Base-by-base conservation (phyloP, 2,797 vertebrate genomes). In the Myotis vivesi region DNA sequence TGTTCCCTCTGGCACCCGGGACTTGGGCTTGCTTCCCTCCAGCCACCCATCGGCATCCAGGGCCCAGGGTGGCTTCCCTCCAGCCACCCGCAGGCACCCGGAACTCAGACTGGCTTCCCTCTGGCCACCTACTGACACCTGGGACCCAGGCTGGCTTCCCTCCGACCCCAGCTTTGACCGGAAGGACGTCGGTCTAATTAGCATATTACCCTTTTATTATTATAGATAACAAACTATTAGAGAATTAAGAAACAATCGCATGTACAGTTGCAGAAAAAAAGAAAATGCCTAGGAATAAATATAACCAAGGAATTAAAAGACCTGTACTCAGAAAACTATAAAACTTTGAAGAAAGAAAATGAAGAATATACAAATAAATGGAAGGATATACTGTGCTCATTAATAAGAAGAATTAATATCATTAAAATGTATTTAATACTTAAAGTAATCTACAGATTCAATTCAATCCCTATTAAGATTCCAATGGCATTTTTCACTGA, bases 81-180 rank as follows among this genome's bases (percentile, higher is more conserved):
- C 13, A 5, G 38, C 38, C 38, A 38, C 38, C 38, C 1, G 1
- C 28, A 13, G 57, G 0, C 57, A 59, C 23, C 57, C 4, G 2
- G 25, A 5, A 59, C 4, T 11, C 0, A 11, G 57, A 5, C 11
- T 59, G 57, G 57, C 57, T 59, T 25, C 57, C 57, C 57, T 53
- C 51, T 0, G 1, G 51, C 6, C 2, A 6, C 19, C 17, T 6
- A 8, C 6, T 6, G 19, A 2, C 53, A 53, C 2, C 53, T 7
- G 1, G 53, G 53, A 8, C 51, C 19, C 7, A 7, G 53, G 53
- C 19, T 55, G 53, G 53, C 19, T 55, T 8, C 53, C 53, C 20
- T 59, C 25, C 13, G 28, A 44, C 41, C 41, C 9, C 41, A 44
- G 41, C 41, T 44, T 44, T 44, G 41, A 44, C 41, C 1, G 9